These are phyloP conservation scores for Blastobasis adustella DNA, from an alignment of 2,888 invertebrate species.

Conservation along the genomic window DNA sequence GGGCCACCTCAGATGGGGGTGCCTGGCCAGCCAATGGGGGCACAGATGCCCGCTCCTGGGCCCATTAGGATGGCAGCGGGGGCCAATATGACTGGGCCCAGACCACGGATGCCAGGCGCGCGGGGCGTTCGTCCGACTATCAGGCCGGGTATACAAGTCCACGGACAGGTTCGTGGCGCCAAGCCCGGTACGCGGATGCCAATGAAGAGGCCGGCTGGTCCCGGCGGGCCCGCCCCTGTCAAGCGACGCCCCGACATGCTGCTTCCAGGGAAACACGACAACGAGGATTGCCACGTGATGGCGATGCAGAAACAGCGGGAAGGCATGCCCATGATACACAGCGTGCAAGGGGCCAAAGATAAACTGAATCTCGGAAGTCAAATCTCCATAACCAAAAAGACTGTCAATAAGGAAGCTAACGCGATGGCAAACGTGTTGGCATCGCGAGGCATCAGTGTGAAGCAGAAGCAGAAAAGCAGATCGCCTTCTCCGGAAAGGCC, in stretches of 20 bases:
- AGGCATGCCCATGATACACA: slow-evolving; percentile 82
- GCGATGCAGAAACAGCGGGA: slow-evolving; percentile 83
- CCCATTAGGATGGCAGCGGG: slow-evolving; percentile 56
- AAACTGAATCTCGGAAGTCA: slow-evolving; percentile 83
- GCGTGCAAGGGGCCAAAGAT: slow-evolving; percentile 78
- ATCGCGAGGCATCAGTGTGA: slow-evolving; percentile 85
- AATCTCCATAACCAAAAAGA: slow-evolving; percentile 79
- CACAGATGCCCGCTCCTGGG: slow-evolving; percentile 45
- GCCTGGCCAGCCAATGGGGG: slow-evolving; percentile 19
- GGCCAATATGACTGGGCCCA: slow-evolving; percentile 38
- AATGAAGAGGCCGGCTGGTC: slow-evolving; percentile 47
- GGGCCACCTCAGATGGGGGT: slow-evolving; percentile 9
- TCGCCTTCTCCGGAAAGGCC: slow-evolving; percentile 61
- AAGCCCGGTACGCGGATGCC: slow-evolving; percentile 54
- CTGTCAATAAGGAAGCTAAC: slow-evolving; percentile 80
- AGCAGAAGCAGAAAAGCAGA: slow-evolving; percentile 76
- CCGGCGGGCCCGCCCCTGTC: slow-evolving; percentile 34
- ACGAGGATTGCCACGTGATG: slow-evolving; percentile 84
- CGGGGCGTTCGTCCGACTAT: slow-evolving; percentile 49
- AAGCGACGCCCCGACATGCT: slow-evolving; percentile 78
- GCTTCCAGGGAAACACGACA: slow-evolving; percentile 81
- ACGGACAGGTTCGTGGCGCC: slow-evolving; percentile 51
- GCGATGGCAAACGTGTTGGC: slow-evolving; percentile 86
- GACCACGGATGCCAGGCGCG: slow-evolving; percentile 49
- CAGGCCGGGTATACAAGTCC: slow-evolving; percentile 58